phyloP scores from a whole-genome alignment of 2,113 vertebrate genomes.

The Eonycteris spelaea region DNA sequence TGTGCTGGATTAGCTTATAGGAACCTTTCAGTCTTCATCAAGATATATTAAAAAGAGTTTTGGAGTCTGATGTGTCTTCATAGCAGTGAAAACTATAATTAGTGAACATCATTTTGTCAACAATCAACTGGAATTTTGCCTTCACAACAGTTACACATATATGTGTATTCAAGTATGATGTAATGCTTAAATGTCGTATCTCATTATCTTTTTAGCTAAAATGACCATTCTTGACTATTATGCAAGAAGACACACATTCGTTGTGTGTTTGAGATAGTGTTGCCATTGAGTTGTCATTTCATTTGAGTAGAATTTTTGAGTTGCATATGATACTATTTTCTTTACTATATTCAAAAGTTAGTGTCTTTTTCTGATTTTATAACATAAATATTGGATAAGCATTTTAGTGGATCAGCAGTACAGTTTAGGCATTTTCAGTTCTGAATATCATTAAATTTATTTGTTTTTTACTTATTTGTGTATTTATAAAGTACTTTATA shows the following conservation, averaged over 20 bases:
- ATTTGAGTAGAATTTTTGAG: not conserved
- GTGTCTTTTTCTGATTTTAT: not conserved
- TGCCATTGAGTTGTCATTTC: not conserved
- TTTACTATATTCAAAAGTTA: not conserved
- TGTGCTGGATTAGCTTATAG: not conserved
- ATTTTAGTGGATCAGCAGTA: not conserved
- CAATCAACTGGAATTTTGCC: not conserved
- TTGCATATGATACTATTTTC: not conserved
- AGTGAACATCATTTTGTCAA: constrained; percentile 34
- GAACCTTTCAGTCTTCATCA: not conserved
- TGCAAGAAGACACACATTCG: not conserved
- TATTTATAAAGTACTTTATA: not conserved
- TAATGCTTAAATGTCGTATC: not conserved
- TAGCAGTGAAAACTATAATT: constrained; percentile 19
- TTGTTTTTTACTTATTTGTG: not conserved
- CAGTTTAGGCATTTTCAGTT: not conserved
- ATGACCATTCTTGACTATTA: not conserved
- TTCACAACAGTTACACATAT: not conserved
- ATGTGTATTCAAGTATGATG: not conserved
- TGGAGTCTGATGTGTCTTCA: not conserved
- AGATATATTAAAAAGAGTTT: not conserved
- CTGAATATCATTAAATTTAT: not conserved
- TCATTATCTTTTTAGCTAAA: constrained; percentile 20
- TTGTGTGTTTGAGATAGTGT: not conserved
- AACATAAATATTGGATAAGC: not conserved